Base-by-base conservation (phyloP, 2,113 vertebrate genomes). In the Scatophagus argus region DNA sequence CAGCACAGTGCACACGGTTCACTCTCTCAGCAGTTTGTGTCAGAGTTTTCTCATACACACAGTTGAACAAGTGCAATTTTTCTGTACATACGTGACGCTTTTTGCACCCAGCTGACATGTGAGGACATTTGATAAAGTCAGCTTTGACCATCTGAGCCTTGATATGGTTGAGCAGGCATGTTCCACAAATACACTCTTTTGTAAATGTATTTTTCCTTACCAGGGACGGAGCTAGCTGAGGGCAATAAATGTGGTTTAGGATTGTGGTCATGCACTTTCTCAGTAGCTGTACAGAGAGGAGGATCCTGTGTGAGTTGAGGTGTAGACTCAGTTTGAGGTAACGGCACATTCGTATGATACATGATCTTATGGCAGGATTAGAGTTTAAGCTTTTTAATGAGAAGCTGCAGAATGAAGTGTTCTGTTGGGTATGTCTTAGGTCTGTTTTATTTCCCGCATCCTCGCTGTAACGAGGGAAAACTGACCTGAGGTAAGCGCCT, bases 61-160 rank as follows among this genome's bases (percentile, higher is more conserved):
- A 87, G 88, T 81, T 91, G 76, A 89, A 88, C 66, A 91, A 93
- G 91, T 93, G 91, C 91, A 92, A 91, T 93, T 91, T 83, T 77
- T 71, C 64, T 92, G 87, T 91, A 91, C 58, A 89, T 88, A 88
- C 46, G 23, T 79, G 71, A 80, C 19, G 72, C 23, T 81, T 81
- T 52, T 82, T 82, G 85, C 81, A 83, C 65, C 73, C 8, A 70
- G 46, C 63, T 74, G 72, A 84, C 36, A 39, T 2, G 8, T 63
- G 69, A 61, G 54, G 71, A 64, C 51, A 2, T 82, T 74, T 34
- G 23, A 61, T 59, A 23, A 52, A 8, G 82, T 86, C 76, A 56
- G 86, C 55, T 46, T 79, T 49, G 79, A 84, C 66, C 67, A 69
- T 74, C 66, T 84, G 76, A 87, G 88, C 87, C 87, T 92, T 51